phyloP scores from a whole-genome alignment of 2,888 invertebrate genomes.

The Coelopa pilipes region DNA sequence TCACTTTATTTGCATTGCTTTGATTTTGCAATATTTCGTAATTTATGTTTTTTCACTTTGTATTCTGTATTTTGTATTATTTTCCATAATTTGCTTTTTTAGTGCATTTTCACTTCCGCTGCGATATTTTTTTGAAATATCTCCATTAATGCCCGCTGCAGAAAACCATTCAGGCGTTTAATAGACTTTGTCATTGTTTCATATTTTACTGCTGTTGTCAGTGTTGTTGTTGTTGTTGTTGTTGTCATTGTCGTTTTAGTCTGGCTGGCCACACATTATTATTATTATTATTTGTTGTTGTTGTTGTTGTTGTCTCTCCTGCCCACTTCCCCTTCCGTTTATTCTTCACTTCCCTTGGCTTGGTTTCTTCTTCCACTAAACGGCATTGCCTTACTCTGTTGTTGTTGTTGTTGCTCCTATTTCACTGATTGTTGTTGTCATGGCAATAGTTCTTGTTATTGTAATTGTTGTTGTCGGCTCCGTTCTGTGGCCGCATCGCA shows the following conservation, averaged over 20 bases:
- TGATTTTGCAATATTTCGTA: neutral
- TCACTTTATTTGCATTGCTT: neutral
- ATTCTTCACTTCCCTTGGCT: no score
- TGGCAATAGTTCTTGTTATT: constrained; percentile 4
- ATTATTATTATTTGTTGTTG: no score
- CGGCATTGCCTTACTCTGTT: neutral
- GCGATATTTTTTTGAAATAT: neutral
- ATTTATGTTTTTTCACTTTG: neutral
- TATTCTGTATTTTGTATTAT: neutral
- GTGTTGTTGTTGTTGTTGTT: neutral
- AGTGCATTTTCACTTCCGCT: neutral
- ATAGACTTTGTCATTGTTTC: constrained; percentile 11
- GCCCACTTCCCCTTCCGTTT: no score
- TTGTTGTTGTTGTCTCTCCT: neutral
- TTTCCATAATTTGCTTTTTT: neutral
- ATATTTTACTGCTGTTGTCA: neutral
- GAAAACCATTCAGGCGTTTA: constrained; percentile 29
- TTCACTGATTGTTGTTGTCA: neutral
- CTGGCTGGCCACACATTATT: no score
- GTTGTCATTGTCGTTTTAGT: neutral
- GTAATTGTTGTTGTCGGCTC: neutral
- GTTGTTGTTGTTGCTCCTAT: neutral
- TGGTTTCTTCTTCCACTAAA: no score
- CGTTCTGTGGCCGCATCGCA: neutral
- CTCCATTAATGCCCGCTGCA: neutral